Evolutionary conservation across 1,140 invertebrate genomes (phyloP).

Genomic region (Stegodyphus dumicola): DNA sequence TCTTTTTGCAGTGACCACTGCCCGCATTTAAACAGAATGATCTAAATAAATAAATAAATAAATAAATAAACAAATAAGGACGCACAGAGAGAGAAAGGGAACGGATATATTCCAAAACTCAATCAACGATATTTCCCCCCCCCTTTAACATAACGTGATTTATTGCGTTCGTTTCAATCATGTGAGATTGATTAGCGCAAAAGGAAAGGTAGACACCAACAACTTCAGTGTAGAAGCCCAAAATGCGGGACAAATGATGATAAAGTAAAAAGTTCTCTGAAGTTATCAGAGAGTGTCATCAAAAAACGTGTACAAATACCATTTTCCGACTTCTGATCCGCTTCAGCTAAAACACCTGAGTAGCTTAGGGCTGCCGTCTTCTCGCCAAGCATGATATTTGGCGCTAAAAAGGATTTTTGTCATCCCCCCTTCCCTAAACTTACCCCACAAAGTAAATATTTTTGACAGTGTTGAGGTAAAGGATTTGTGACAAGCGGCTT

Average conservation of each 20-base stretch:
- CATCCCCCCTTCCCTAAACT: background rate
- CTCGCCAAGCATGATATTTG: background rate
- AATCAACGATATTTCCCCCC: too few species aligned
- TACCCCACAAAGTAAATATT: too few species aligned
- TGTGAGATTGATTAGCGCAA: background rate
- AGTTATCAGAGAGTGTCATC: background rate
- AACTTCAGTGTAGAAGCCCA: background rate
- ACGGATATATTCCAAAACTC: too few species aligned
- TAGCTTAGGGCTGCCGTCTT: background rate
- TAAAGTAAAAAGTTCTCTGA: conserved; percentile 3
- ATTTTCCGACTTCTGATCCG: background rate
- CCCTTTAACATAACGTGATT: too few species aligned
- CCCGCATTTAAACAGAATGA: too few species aligned
- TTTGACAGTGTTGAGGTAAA: too few species aligned
- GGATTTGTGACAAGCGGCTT: too few species aligned
- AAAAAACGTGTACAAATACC: conserved; percentile 1
- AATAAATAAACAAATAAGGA: too few species aligned
- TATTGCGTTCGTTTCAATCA: background rate
- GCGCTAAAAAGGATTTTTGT: background rate
- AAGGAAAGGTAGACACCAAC: conserved; percentile 1
- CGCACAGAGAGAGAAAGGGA: too few species aligned
- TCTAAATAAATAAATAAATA: too few species aligned
- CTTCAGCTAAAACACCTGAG: background rate
- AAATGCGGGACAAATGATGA: conserved; percentile 6
- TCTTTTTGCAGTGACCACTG: too few species aligned